Evolutionary conservation across 1,140 invertebrate species (phyloP), one percentile per base, ranked within the genome.

Genomic region (Muscidifurax raptorellus): DNA sequence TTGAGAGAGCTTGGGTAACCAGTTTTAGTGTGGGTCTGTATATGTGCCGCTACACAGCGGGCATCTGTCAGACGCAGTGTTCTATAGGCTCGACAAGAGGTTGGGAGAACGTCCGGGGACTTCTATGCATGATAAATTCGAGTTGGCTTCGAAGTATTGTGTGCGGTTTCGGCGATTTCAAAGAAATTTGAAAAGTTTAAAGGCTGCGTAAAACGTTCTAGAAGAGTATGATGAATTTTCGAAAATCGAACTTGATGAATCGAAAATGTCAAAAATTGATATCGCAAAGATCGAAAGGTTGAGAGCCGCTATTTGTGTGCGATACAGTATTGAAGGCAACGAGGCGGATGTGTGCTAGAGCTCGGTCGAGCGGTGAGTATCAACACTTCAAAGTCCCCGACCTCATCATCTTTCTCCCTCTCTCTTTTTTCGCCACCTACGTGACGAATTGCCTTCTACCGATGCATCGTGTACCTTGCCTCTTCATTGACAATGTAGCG

Each of bases 381-480:
- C 85, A 88, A 80, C 83, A 87, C 83, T 87, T 85, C 72, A 64
- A 67, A 59, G 52, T 52, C 47, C 66, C 28, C 80, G 7, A 12
- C 27, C 67, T 71, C 67, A 4, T n/a, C 27, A 6, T 1, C 7
- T 47, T 12, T 67, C 28, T 28, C n/a, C 66, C 25, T 66, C 66
- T 69, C 66, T 69, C 66, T 13, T 32, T 28, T 27, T 28, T 30
- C 77, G 75, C 30, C 85, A 87, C 66, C 78, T 67, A 85, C 47
- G 80, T 59, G 74, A 66, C 80, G 72, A 66, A 66, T 80, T 77
- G 40, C 36, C 84, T 72, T 47, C 76, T 78, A 81, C 36, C 75
- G 18, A n/a, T n/a, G 47, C 18, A 52, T 22, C 47, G 15, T 52
- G 47, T 52, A 52, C 1, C 67, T 22, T 44, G 52, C 59, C 69